Base-by-base conservation (phyloP, 2,888 invertebrate species). In the Sesia bembeciformis region DNA sequence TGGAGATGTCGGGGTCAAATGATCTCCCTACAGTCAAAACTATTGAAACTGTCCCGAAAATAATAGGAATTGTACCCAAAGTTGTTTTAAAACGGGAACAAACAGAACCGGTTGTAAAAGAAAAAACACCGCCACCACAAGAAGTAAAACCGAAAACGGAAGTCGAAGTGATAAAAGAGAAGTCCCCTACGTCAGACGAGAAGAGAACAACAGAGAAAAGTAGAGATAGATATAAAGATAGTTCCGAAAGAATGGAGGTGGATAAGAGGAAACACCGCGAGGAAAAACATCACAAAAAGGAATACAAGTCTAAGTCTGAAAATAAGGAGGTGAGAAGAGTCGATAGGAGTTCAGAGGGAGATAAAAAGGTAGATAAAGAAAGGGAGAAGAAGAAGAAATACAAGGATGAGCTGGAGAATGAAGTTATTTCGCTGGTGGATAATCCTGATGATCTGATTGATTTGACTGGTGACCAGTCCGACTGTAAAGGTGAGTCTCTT, bases 361-460 rank as follows among this genome's bases (percentile, higher is more conserved):
- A 70, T 43, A 70, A 52, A 54, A 60, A 56, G 62, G 58, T 53
- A 23, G 59, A 57, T 6, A 61, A 55, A 39, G 71, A 72, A 55
- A 72, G 57, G 61, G 69, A 65, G 62, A 76, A 70, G 62, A 62
- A 56, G 52, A 75, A 70, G 58, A 56, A 61, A 4, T 63, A 54
- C 52, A 79, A 70, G 58, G 75, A 85, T 43, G 74, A 78, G 39
- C 54, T 78, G 62, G 78, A 78, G 51, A 78, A 60, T 49, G 89
- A 88, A 61, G 76, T 90, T 5, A 90, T 90, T 58, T 84, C 84
- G 0, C 64, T 89, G 53, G 90, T 81, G 46, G 90, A 90, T 57
- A 84, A 85, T 63, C 79, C 82, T 0, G 81, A 87, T 61, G 92
- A 92, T 62, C 82, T 92, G 73, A 92, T 92, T 50, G 92, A 92